phyloP scores from a whole-genome alignment of 2,113 vertebrate genomes.

The Neogobius melanostomus region DNA sequence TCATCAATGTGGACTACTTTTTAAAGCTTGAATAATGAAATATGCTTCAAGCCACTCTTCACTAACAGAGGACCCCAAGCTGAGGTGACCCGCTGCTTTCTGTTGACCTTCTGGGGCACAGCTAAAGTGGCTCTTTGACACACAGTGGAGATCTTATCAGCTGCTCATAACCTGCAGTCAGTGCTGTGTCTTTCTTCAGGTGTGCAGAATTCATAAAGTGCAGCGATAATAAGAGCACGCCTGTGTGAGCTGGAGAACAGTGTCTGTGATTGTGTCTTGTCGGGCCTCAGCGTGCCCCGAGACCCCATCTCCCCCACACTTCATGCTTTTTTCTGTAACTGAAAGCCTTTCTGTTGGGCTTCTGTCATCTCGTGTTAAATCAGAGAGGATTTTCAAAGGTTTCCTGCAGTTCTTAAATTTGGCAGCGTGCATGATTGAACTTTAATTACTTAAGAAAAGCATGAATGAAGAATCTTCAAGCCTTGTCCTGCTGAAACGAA shows the following conservation, averaged over 20 bases:
- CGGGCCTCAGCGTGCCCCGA: conserved; percentile 31
- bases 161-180: conserved; percentile 32
- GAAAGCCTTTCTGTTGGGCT: conserved; percentile 44
- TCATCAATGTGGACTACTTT: neutral
- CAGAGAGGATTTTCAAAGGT: conserved; percentile 19
- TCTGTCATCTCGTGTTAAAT: conserved; percentile 44
- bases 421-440: conserved; percentile 18
- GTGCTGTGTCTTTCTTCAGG: conserved; percentile 36
- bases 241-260: conserved; percentile 57
- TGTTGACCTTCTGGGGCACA: conserved; percentile 32
- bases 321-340: conserved; percentile 36
- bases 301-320: conserved; percentile 38
- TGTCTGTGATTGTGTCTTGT: conserved; percentile 55
- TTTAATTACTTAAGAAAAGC: conserved; percentile 8
- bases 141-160: conserved; percentile 58
- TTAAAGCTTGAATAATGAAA: neutral
- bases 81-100: conserved; percentile 9
- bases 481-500: neutral
- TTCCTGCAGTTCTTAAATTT: conserved; percentile 28
- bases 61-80: conserved; percentile 6
- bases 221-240: conserved; percentile 54
- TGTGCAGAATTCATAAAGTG: conserved; percentile 46
- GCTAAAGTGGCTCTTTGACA: conserved; percentile 54
- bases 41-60: neutral
- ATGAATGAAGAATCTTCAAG: neutral